Evolutionary conservation across 2,797 vertebrate species (phyloP), one percentile per base, ranked within the genome.

Genomic region (Sebastes cheni): DNA sequence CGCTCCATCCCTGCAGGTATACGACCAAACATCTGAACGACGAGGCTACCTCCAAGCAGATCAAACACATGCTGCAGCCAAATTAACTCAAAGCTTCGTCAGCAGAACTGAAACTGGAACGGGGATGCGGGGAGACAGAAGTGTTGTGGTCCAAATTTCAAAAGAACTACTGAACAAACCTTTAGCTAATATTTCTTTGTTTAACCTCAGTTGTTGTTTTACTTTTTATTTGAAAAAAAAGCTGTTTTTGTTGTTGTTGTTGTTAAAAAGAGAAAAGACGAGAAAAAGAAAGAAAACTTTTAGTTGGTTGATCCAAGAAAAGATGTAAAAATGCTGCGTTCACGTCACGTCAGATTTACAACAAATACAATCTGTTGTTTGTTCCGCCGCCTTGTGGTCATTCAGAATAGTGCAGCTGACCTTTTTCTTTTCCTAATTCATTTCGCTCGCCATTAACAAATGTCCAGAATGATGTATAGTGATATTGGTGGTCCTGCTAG

Each of bases 21-120:
- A 99, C 98, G 81, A 99, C 98, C 82, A 99, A 99, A 95, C 98
- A 99, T 96, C 96, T 99, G 97, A 98, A 99, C 67, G 98, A 99
- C 79, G 98, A 99, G 95, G 95, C 98, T 95, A 99, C 98, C 95
- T 97, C 98, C 96, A 99, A 99, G 96, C 97, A 99, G 92, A 98
- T 99, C 91, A 97, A 96, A 79, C 96, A 95, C 90, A 97, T 99
- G 98, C 93, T 99, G 95, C 98, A 97, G 95, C 67, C 94, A 87
- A 95, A 92, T 69, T 89, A 87, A 89, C 56, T 64, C 66, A 1
- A 7, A 0, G 29, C 60, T n/a, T 7, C 36, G 46, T 54, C 8
- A 14, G 18, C 16, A 23, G 5, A 58, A 59, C 52, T 22, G 67
- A 27, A 76, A 58, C 85, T 60, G 79, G 72, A 70, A 12, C 30